Evolutionary conservation across 2,888 invertebrate genomes (phyloP).

Genomic region (Hartigia nigra): DNA sequence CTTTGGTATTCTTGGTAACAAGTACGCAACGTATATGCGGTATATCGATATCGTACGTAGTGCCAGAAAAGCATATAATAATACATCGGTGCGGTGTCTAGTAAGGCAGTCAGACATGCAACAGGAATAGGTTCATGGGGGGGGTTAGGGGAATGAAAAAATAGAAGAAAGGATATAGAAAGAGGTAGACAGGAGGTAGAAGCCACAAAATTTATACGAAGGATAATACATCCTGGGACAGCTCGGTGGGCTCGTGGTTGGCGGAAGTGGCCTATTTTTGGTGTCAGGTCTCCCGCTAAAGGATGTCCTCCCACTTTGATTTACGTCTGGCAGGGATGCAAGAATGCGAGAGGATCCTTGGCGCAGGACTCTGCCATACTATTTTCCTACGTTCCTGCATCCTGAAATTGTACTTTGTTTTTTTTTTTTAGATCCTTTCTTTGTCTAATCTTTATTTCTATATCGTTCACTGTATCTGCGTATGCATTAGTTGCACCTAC

Average conservation of each 20-base stretch:
- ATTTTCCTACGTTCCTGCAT: not conserved
- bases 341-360: not conserved
- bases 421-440: not conserved
- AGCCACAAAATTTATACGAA: constrained; percentile 43
- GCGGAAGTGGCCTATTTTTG: constrained; percentile 49
- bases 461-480: not conserved
- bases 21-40: not conserved
- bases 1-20: not conserved
- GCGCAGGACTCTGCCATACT: not conserved
- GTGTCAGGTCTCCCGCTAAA: constrained; percentile 39
- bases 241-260: constrained; percentile 33
- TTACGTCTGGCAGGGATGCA: constrained; percentile 32
- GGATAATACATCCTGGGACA: constrained; percentile 44
- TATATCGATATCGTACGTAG: not conserved
- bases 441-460: not conserved
- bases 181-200: constrained; percentile 16
- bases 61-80: not conserved
- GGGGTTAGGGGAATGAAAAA: constrained; percentile 7
- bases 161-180: constrained; percentile 9
- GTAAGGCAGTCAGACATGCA: not conserved
- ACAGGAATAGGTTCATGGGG: not conserved
- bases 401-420: not conserved
- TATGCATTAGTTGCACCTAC: not conserved
- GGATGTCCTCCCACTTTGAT: constrained; percentile 49
- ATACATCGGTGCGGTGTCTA: not conserved